These are phyloP conservation scores for Synergus laeviventris DNA, from an alignment of 2,888 invertebrate genomes.

Conservation along the genomic window DNA sequence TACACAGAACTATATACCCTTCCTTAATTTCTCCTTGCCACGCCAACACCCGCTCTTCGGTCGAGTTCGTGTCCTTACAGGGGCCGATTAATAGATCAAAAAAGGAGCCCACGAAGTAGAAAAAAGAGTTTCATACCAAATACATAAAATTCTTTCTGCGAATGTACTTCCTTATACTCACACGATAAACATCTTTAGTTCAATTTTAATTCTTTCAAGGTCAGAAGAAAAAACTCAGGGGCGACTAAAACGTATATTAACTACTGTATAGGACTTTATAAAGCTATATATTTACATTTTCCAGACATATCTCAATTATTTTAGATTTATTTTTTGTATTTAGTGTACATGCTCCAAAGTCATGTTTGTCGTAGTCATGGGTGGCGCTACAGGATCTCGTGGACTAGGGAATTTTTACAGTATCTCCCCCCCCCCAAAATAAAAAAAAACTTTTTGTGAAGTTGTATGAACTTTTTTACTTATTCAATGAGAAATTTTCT, in stretches of 20 bases:
- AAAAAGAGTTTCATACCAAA: conserved; percentile 31
- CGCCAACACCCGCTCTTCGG: conserved; percentile 32
- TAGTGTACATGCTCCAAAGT: too few species aligned
- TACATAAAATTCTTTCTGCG: conserved; percentile 30
- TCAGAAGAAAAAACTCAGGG: not conserved
- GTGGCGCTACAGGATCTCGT: too few species aligned
- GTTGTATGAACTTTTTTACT: too few species aligned
- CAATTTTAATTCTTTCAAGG: not conserved
- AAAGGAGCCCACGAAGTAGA: conserved; percentile 20
- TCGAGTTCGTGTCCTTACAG: conserved; percentile 32
- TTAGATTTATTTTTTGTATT: too few species aligned
- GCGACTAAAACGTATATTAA: not conserved
- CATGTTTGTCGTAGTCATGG: too few species aligned
- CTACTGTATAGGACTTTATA: not conserved
- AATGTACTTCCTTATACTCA: not conserved
- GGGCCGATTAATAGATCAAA: conserved; percentile 22
- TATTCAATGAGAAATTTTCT: too few species aligned
- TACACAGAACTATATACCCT: conserved; percentile 14
- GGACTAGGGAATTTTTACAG: too few species aligned
- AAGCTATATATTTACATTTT: not conserved
- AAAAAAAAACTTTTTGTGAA: too few species aligned
- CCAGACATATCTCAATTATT: not conserved
- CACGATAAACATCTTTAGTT: not conserved
- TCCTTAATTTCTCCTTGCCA: conserved; percentile 35
- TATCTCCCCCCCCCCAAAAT: too few species aligned